Evolutionary conservation across 1,140 invertebrate species (phyloP), one percentile per base, ranked within the genome.

Genomic region (Pseudomyrmex pallidus): DNA sequence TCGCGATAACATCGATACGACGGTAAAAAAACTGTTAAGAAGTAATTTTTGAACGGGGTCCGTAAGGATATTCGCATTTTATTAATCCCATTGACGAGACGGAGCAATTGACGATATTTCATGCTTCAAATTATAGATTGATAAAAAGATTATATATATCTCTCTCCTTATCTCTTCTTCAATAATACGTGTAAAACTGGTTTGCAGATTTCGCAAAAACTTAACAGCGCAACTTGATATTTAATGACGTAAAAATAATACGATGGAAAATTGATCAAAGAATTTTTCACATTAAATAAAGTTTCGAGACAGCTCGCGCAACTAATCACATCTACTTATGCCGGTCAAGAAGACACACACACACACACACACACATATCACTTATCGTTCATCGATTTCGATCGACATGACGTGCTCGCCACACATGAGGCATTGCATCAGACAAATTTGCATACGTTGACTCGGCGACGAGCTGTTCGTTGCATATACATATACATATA

Each of bases 361-460:
- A n/a, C 46, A 13, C 52, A 3, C 7, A 20, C n/a, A 10, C 22
- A 35, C 8, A 46, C 62, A 15, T 64, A 62, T 25, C 59, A 15
- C 13, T n/a, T 35, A 46, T 10, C 10, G 20, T 54, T 77, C 57
- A 68, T 68, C 52, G 44, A 25, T 48, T 57, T 77, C 35, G 35
- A 77, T 66, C 20, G 46, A 57, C 74, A 48, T 3, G 61, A 54
- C 17, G 22, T 46, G 35, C 52, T 57, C 52, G 22, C n/a, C 25
- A 54, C 15, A 50, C 12, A 7, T 8, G 13, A 57, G 13, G 5
- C 50, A 52, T 52, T 12, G 15, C n/a, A 70, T 15, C 8, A 15
- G 0, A 0, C 7, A n/a, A 80, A 72, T 80, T 59, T 80, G 66
- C 56, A 72, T 80, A 61, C 54, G 64, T 17, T 22, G n/a, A 7